Conservation (phyloP, 2,797 vertebrate species). For the Myotis planiceps region DNA sequence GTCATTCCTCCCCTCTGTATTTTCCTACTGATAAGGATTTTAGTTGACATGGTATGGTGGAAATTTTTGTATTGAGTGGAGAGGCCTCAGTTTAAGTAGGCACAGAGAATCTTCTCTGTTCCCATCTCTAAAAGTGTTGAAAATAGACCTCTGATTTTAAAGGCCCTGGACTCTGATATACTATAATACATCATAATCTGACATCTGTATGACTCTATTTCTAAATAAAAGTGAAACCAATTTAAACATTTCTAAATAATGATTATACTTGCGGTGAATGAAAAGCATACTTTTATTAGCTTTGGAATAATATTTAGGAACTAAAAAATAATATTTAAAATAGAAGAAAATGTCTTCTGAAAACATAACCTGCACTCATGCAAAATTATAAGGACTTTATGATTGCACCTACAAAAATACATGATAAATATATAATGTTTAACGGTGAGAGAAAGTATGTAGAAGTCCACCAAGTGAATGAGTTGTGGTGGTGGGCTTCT, state of each 20-base stretch:
- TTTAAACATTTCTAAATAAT: background rate
- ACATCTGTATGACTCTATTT: background rate
- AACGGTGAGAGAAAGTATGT: background rate
- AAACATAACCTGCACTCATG: background rate
- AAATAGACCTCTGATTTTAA: background rate
- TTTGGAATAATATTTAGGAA: background rate
- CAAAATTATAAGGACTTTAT: background rate
- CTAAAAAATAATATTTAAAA: slow-evolving; percentile 1
- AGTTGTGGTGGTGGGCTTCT: background rate
- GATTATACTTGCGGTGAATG: background rate
- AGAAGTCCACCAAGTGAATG: background rate
- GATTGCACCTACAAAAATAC: background rate
- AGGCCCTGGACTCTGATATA: background rate
- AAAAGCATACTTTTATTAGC: background rate
- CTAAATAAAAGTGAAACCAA: slow-evolving; percentile 32
- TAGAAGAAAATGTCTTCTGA: background rate
- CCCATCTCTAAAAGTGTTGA: background rate
- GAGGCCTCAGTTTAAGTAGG: background rate
- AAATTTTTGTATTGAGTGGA: background rate
- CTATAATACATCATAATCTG: background rate
- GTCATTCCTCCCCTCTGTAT: background rate
- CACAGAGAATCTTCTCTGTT: background rate
- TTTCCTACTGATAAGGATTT: background rate
- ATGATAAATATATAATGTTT: background rate
- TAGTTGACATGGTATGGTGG: background rate